phyloP scores from a whole-genome alignment of 2,113 vertebrate species.

The Eptatretus burgeri region DNA sequence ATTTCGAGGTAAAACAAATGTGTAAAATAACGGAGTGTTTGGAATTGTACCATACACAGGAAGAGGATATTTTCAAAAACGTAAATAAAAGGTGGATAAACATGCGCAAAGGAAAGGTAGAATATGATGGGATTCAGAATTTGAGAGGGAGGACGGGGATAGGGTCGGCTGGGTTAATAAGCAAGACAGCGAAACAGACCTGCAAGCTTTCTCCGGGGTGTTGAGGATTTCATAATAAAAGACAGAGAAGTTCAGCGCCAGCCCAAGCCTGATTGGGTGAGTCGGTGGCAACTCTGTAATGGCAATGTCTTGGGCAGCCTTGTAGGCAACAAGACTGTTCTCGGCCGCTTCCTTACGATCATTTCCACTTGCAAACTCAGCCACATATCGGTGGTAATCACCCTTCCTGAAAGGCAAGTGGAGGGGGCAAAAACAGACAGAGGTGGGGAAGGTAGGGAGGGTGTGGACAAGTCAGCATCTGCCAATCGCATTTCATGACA shows the following conservation, averaged over 20 bases:
- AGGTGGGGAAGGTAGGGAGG: too few relatives aligned
- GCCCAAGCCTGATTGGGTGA: slow-evolving; percentile 5
- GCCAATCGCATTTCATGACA: too few relatives aligned
- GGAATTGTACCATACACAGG: too few relatives aligned
- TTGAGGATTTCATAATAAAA: slow-evolving; percentile 5
- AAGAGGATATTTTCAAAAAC: too few relatives aligned
- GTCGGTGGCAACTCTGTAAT: slow-evolving; percentile 1
- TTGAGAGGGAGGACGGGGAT: too few relatives aligned
- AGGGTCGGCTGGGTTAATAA: too few relatives aligned
- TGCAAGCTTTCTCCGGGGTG: neutral
- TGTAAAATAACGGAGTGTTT: too few relatives aligned
- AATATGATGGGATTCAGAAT: too few relatives aligned
- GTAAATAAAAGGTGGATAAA: too few relatives aligned
- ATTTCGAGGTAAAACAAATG: too few relatives aligned
- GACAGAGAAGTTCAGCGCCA: slow-evolving; percentile 6
- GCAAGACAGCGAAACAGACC: neutral
- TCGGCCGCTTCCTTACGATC: slow-evolving; percentile 3
- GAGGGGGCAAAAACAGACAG: neutral
- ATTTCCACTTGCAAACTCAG: slow-evolving; percentile 5
- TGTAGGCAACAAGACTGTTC: slow-evolving; percentile 5
- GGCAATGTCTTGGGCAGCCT: slow-evolving; percentile 1
- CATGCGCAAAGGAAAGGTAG: too few relatives aligned
- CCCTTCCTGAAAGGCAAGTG: slow-evolving; percentile 7
- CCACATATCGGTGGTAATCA: slow-evolving; percentile 1
- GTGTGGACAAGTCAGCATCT: too few relatives aligned